Percentiles rank a stretch among this genome's conserved stretches.
phyloP scores from a whole-genome alignment of 2,113 vertebrate species.

The Papio anubis region DNA sequence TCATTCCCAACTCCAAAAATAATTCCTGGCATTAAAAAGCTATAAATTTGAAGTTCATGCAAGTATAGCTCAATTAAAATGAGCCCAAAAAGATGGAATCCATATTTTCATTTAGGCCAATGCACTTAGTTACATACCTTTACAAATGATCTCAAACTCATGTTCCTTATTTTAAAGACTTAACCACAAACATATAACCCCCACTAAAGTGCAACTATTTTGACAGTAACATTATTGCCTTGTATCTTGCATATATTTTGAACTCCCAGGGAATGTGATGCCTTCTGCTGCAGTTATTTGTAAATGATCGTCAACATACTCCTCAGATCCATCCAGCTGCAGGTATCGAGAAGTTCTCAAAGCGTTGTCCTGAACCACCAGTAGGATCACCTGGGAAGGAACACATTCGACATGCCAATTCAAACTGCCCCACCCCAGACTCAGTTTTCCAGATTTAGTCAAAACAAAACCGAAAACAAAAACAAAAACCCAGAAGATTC shows the following conservation, averaged over 20 bases:
- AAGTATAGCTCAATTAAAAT: slow-evolving; percentile 4
- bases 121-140: background rate
- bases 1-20: background rate
- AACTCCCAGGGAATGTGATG: background rate
- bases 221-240: background rate
- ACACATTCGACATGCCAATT: background rate
- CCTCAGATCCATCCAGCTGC: background rate
- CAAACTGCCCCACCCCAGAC: background rate
- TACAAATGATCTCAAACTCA: background rate
- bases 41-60: slow-evolving; percentile 30
- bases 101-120: background rate
- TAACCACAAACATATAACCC: background rate
- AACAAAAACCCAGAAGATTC: background rate
- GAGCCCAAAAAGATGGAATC: background rate
- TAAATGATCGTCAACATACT: background rate
- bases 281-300: background rate
- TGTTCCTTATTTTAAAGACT: background rate
- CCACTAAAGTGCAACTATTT: background rate
- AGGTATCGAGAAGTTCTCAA: background rate
- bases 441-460: background rate
- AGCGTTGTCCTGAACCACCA: background rate
- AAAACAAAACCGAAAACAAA: background rate
- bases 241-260: background rate
- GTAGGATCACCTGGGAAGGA: background rate
- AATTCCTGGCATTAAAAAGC: background rate